Evolutionary conservation across 2,888 invertebrate genomes (phyloP).

Genomic region (Anthrax anthrax): DNA sequence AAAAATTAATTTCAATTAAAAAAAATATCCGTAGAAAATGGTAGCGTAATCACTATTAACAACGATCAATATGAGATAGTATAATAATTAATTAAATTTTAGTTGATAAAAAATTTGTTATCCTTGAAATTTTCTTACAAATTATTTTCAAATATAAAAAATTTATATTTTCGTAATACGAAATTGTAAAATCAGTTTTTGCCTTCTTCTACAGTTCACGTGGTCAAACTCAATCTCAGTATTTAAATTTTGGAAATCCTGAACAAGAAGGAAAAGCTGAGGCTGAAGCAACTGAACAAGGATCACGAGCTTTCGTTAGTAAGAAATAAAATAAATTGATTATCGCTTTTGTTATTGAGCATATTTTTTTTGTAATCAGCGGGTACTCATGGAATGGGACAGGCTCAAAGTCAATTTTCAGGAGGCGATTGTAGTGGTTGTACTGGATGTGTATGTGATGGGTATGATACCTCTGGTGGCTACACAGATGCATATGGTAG

Average conservation of each 20-base stretch:
- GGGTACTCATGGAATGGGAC: constrained; percentile 73
- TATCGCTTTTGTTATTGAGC: too few species aligned
- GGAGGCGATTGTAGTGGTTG: constrained; percentile 58
- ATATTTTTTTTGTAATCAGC: too few species aligned
- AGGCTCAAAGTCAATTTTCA: constrained; percentile 73
- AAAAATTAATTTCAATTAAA: too few species aligned
- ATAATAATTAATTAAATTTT: too few species aligned
- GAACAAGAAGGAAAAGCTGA: constrained; percentile 59
- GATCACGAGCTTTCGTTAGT: constrained; percentile 33
- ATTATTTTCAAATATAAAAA: too few species aligned
- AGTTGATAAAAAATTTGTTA: too few species aligned
- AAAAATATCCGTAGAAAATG: too few species aligned
- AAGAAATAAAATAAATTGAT: constrained; percentile 14
- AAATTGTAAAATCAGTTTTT: too few species aligned
- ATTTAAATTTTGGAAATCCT: constrained; percentile 53
- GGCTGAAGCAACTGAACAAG: constrained; percentile 54
- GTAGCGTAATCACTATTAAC: too few species aligned
- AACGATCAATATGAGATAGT: too few species aligned
- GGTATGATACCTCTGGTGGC: not conserved
- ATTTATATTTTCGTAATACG: too few species aligned
- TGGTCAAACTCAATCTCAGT: constrained; percentile 76
- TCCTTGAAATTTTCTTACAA: too few species aligned
- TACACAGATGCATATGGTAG: not conserved
- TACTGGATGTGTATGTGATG: constrained; percentile 6
- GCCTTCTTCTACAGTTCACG: constrained; percentile 29